Percentiles rank a stretch among this genome's conserved stretches.
These are phyloP conservation scores for Cyprinus carpio DNA, from an alignment of 2,113 vertebrate genomes.

Conservation along the genomic window DNA sequence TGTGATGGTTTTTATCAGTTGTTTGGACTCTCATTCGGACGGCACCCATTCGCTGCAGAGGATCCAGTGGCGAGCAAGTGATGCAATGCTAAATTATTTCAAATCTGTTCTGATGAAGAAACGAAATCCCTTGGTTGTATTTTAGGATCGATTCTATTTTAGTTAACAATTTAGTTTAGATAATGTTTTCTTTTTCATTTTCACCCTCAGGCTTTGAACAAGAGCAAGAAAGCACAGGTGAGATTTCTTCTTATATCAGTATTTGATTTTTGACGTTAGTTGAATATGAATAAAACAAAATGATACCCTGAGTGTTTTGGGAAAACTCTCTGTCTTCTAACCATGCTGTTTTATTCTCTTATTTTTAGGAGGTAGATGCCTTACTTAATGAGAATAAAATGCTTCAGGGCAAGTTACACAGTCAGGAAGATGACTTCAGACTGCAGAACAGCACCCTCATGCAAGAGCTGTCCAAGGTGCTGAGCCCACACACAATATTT, in stretches of 20 bases:
- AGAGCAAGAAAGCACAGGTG: conserved; percentile 94
- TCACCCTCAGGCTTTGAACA: conserved; percentile 81
- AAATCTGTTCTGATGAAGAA: no score
- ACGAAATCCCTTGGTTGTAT: no score
- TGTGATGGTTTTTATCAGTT: no score
- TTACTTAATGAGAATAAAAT: conserved; percentile 90
- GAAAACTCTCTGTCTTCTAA: not conserved
- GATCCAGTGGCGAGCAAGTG: no score
- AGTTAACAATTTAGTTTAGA: not conserved
- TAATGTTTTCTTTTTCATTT: conserved; percentile 37
- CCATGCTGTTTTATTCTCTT: not conserved
- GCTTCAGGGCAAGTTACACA: conserved; percentile 91
- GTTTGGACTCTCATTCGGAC: no score
- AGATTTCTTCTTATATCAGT: conserved; percentile 46
- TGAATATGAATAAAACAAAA: not conserved
- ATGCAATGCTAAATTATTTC: no score
- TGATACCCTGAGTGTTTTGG: not conserved
- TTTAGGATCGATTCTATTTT: not conserved
- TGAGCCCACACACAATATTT: not conserved
- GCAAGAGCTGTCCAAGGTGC: conserved; percentile 90
- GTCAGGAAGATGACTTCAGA: conserved; percentile 91
- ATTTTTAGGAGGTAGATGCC: conserved; percentile 85
- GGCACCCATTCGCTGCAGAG: no score
- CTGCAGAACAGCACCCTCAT: conserved; percentile 92
- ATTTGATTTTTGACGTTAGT: not conserved